phyloP scores from a whole-genome alignment of 2,888 invertebrate genomes.

The Parnassius apollo region DNA sequence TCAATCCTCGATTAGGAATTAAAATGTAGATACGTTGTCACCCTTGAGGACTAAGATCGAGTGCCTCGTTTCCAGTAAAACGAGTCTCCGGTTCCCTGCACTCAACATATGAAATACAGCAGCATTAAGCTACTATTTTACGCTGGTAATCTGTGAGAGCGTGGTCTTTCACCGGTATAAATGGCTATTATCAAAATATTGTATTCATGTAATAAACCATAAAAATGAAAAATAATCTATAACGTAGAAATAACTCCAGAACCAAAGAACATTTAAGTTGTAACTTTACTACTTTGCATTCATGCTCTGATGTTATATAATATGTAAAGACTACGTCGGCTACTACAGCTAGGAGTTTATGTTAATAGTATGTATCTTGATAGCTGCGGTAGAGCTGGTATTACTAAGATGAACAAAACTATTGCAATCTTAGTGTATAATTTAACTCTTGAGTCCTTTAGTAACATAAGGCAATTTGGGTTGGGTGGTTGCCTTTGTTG shows the following conservation, averaged over 20 bases:
- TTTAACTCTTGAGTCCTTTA: slow-evolving; percentile 24
- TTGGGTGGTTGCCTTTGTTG: no score
- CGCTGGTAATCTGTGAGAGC: no score
- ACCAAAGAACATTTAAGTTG: slow-evolving; percentile 22
- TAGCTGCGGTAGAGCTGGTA: slow-evolving; percentile 38
- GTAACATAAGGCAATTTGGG: slow-evolving; percentile 9
- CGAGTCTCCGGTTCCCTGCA: no score
- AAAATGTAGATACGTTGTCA: no score
- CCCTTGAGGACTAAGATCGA: no score
- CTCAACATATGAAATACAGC: no score
- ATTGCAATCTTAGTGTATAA: slow-evolving; percentile 29
- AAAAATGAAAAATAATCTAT: slow-evolving; percentile 1
- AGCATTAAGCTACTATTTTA: no score
- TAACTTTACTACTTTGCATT: slow-evolving; percentile 33
- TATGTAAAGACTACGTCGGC: slow-evolving; percentile 39
- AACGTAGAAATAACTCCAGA: background rate
- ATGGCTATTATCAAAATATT: background rate
- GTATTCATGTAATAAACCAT: background rate
- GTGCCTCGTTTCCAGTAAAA: no score
- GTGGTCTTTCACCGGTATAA: no score
- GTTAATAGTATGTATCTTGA: slow-evolving; percentile 46
- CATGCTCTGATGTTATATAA: slow-evolving; percentile 37
- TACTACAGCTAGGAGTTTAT: slow-evolving; percentile 46
- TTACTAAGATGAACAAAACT: slow-evolving; percentile 34
- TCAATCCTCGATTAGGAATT: no score